Evolutionary conservation across 2,888 invertebrate genomes (phyloP).

Genomic region (Linyphia triangularis): DNA sequence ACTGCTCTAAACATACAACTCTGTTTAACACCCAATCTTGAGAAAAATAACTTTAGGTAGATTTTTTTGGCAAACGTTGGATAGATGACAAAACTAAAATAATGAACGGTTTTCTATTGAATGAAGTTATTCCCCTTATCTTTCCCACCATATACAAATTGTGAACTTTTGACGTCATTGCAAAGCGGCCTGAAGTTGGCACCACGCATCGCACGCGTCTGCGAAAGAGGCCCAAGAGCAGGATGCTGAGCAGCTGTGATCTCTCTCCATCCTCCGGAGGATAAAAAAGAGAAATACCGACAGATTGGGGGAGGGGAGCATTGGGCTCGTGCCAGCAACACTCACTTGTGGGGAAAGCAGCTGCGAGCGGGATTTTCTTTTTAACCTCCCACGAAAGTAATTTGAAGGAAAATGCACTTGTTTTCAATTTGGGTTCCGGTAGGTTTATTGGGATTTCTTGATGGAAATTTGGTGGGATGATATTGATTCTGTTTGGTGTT

Average conservation of each 20-base stretch:
- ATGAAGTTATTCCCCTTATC: too few species aligned
- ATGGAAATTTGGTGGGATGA: too few species aligned
- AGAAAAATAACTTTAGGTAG: too few species aligned
- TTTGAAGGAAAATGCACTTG: constrained; percentile 4
- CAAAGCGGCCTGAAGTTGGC: constrained; percentile 43
- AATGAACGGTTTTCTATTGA: too few species aligned
- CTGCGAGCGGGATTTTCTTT: constrained; percentile 30
- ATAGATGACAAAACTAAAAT: too few species aligned
- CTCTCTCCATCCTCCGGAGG: constrained; percentile 72
- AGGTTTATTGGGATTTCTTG: too few species aligned
- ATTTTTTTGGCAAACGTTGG: too few species aligned
- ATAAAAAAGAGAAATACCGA: constrained; percentile 64
- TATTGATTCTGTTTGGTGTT: too few species aligned
- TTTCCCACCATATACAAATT: too few species aligned
- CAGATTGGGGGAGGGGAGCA: constrained; percentile 37
- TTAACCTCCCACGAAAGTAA: background rate
- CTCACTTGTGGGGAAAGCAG: constrained; percentile 52
- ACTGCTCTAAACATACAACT: too few species aligned
- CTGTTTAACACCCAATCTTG: too few species aligned
- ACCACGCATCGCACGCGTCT: constrained; percentile 50
- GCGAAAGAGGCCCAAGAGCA: constrained; percentile 65
- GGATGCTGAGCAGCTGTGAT: constrained; percentile 73
- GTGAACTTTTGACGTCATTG: too few species aligned
- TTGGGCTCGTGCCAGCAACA: constrained; percentile 71
- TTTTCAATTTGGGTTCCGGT: background rate